These are phyloP conservation scores for Sitobion miscanthi DNA, from an alignment of 1,140 invertebrate species.

Conservation along the genomic window DNA sequence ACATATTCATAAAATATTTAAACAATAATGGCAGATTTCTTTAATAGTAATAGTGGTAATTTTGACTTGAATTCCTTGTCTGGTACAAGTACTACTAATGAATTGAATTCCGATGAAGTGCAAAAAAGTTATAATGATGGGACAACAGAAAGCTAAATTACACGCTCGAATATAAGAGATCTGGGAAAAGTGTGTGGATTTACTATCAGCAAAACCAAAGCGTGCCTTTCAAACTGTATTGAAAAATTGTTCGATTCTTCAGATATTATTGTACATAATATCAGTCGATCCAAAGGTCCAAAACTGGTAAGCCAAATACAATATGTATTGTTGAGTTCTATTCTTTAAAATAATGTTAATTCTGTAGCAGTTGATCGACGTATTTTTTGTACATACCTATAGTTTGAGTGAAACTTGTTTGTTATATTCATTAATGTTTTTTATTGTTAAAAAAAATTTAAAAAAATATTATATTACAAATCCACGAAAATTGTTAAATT, in stretches of 20 bases:
- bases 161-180: constrained; percentile 88
- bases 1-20: not conserved
- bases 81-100: not conserved
- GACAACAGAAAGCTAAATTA: constrained; percentile 88
- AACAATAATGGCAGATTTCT: constrained; percentile 54
- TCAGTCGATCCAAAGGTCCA: constrained; percentile 72
- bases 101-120: constrained; percentile 70
- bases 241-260: constrained; percentile 93
- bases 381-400: not conserved
- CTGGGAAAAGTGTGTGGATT: constrained; percentile 94
- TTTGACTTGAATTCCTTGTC: not conserved
- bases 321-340: not conserved
- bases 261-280: constrained; percentile 81
- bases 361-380: not conserved
- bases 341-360: constrained; percentile 23
- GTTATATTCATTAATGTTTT: not conserved
- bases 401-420: not conserved
- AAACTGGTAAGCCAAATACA: constrained; percentile 44
- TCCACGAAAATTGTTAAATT: not conserved
- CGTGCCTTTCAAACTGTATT: constrained; percentile 90
- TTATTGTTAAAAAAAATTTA: not conserved
- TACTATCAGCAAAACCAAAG: constrained; percentile 85
- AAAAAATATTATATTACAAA: not conserved
- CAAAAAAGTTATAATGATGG: constrained; percentile 82
- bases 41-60: not conserved